phyloP scores from a whole-genome alignment of 2,113 vertebrate genomes.

The Panthera tigris region DNA sequence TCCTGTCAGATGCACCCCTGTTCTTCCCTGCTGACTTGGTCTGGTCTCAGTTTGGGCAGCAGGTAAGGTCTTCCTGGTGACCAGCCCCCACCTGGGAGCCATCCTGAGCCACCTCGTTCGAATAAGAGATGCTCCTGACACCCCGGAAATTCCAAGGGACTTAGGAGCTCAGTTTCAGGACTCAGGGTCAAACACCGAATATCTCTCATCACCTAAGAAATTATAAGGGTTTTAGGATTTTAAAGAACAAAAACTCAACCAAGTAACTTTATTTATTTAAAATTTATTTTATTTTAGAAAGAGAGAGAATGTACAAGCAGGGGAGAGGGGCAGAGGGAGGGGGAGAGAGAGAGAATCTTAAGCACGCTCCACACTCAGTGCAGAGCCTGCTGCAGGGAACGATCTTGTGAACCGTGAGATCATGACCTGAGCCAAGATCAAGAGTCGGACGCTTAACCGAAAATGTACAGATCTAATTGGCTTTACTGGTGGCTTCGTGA shows the following conservation, averaged over 20 bases:
- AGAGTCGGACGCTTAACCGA: no score
- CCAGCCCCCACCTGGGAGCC: background rate
- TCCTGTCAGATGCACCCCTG: background rate
- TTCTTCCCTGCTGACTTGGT: background rate
- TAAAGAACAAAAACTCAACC: background rate
- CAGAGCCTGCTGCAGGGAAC: no score
- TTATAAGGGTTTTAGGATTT: background rate
- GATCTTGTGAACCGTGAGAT: no score
- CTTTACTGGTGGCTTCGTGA: background rate
- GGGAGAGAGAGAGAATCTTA: no score
- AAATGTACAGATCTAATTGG: background rate
- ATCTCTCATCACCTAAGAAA: background rate
- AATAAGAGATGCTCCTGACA: background rate
- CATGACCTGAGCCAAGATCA: no score
- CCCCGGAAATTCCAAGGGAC: background rate
- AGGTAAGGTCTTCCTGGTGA: background rate
- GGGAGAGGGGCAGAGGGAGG: no score
- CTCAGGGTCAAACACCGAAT: background rate
- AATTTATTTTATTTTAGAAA: no score
- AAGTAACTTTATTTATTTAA: background rate
- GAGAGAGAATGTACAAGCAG: no score
- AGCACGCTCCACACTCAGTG: no score
- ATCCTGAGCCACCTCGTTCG: background rate
- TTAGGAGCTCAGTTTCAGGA: background rate
- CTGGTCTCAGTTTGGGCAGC: background rate